phyloP scores from a whole-genome alignment of 2,113 vertebrate genomes.

The Saccopteryx bilineata region DNA sequence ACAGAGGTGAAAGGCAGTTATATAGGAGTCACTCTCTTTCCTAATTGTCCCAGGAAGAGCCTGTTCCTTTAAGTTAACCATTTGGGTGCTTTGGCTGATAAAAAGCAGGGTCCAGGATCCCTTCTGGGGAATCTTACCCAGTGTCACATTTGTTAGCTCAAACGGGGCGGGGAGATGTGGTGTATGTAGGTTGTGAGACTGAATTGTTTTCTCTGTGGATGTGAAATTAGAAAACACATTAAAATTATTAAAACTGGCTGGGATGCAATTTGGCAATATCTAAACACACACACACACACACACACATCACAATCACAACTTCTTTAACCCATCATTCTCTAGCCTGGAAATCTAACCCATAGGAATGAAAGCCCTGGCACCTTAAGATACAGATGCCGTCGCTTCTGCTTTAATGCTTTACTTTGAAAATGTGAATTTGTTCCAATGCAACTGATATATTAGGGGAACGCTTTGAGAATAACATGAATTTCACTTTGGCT shows the following conservation, averaged over 20 bases:
- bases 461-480: conserved; percentile 29
- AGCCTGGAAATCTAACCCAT: background rate
- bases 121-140: background rate
- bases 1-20: background rate
- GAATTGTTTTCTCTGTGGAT: background rate
- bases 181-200: background rate
- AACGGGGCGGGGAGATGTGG: background rate
- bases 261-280: background rate
- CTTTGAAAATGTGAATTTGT: conserved; percentile 48
- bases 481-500: conserved; percentile 34
- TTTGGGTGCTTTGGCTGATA: background rate
- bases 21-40: background rate
- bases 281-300: background rate
- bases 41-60: background rate
- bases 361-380: background rate
- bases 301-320: background rate
- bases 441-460: conserved; percentile 15
- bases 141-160: background rate
- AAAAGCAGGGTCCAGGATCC: background rate
- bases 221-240: conserved; percentile 43
- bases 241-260: background rate
- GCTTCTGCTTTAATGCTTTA: conserved; percentile 33
- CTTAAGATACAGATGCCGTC: background rate
- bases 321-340: background rate
- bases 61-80: background rate